These are phyloP conservation scores for Gymnothorax reevesii DNA, from an alignment of 2,797 vertebrate genomes.

Conservation along the genomic window DNA sequence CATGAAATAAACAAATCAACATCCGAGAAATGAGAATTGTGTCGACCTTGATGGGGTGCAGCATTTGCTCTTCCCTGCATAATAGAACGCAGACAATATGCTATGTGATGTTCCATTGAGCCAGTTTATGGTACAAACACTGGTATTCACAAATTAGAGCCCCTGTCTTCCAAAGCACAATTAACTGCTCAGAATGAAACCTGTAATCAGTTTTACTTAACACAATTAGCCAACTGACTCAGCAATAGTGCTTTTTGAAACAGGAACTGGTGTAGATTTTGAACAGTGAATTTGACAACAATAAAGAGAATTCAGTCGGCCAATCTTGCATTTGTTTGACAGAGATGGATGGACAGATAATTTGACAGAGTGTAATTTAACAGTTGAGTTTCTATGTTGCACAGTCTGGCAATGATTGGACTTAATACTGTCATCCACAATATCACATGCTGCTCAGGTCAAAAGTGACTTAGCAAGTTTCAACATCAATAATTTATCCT, in stretches of 20 bases:
- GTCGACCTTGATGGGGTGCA: not conserved
- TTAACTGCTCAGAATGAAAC: no score
- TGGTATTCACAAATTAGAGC: not conserved
- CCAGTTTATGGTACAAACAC: not conserved
- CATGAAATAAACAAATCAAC: not conserved
- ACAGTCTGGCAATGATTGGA: not conserved
- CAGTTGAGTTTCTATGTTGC: not conserved
- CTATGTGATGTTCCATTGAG: not conserved
- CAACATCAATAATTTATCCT: conserved; percentile 1
- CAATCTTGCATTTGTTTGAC: not conserved
- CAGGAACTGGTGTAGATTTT: not conserved
- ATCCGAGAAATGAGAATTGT: not conserved
- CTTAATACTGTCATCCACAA: not conserved
- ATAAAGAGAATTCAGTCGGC: not conserved
- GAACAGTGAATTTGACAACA: not conserved
- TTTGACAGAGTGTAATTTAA: not conserved
- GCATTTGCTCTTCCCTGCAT: not conserved
- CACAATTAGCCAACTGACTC: no score
- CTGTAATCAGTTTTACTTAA: no score
- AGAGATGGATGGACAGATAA: no score
- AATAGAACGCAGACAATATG: not conserved
- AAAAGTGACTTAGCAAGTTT: not conserved
- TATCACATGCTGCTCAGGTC: not conserved
- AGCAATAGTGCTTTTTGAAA: no score
- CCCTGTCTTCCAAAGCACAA: no score